Percentiles rank a stretch among this genome's conserved stretches.
Evolutionary conservation across 2,888 invertebrate genomes (phyloP).

Genomic region (Hypselothyrea guttata): DNA sequence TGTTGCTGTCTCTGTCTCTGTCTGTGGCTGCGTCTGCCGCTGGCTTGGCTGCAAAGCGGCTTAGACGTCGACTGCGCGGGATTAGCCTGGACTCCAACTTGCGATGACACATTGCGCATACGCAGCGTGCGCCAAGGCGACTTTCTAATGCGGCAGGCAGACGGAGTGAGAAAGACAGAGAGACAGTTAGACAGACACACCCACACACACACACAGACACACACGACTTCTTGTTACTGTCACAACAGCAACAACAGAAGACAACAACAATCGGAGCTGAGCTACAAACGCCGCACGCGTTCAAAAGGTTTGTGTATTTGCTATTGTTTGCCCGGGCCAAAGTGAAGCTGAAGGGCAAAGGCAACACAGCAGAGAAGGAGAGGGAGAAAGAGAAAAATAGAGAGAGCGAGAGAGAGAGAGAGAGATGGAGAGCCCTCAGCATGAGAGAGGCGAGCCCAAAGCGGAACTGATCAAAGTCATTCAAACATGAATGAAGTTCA

Average conservation of each 20-base stretch:
- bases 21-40: no score
- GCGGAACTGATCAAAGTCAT: constrained; percentile 79
- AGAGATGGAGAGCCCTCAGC: not conserved
- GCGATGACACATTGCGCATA: constrained; percentile 35
- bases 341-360: constrained; percentile 9
- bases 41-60: constrained; percentile 43
- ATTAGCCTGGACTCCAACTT: constrained; percentile 41
- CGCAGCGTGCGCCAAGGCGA: constrained; percentile 43
- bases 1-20: no score
- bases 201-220: constrained; percentile 3
- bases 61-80: constrained; percentile 29
- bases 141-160: constrained; percentile 39
- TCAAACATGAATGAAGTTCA: constrained; percentile 80
- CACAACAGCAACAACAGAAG: constrained; percentile 33
- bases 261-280: constrained; percentile 20
- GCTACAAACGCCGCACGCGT: constrained; percentile 66
- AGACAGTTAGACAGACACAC: not conserved
- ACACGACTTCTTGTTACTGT: constrained; percentile 56
- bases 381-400: not conserved
- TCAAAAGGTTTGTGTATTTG: constrained; percentile 66
- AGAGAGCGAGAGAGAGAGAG: constrained; percentile 2
- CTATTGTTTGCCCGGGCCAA: constrained; percentile 51
- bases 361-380: constrained; percentile 1
- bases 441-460: constrained; percentile 39
- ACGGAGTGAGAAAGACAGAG: constrained; percentile 1